A percentile compares a stretch with the other conserved stretches of the same genome.
Conservation (phyloP, 2,888 invertebrate species). For the Drosophila fungiperda region DNA sequence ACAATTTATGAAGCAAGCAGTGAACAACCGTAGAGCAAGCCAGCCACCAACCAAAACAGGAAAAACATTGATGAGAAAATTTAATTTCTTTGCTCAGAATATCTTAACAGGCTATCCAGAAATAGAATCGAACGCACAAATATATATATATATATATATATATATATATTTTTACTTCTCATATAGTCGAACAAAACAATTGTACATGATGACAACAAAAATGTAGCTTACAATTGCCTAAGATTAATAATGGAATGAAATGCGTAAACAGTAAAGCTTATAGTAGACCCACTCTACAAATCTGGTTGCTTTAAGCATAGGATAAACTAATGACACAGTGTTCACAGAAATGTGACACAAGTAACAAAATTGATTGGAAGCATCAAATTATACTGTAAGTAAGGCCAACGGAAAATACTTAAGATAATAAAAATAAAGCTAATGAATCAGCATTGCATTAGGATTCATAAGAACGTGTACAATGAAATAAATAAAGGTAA, state of each 20-base stretch:
- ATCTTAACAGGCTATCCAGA: not conserved
- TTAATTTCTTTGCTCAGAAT: constrained; percentile 15
- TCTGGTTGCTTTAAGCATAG: not conserved
- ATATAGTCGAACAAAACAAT: not conserved
- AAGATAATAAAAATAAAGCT: not conserved
- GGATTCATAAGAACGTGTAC: not conserved
- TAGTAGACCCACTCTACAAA: not conserved
- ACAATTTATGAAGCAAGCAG: constrained; percentile 10
- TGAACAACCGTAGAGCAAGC: not conserved
- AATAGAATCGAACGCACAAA: not conserved
- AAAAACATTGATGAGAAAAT: constrained; percentile 9
- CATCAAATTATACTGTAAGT: not conserved
- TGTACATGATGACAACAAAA: not conserved
- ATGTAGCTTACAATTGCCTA: not conserved
- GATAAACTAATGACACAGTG: not conserved
- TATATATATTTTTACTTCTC: not conserved
- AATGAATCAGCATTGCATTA: not conserved
- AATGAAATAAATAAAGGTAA: not conserved
- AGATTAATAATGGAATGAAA: not conserved
- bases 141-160: not conserved
- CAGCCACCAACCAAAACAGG: not conserved
- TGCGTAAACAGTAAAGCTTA: not conserved
- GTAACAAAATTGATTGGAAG: not conserved
- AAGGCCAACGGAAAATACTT: not conserved
- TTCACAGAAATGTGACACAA: not conserved